Conservation (phyloP, 2,888 invertebrate genomes). For the Tricholauxania praeusta region DNA sequence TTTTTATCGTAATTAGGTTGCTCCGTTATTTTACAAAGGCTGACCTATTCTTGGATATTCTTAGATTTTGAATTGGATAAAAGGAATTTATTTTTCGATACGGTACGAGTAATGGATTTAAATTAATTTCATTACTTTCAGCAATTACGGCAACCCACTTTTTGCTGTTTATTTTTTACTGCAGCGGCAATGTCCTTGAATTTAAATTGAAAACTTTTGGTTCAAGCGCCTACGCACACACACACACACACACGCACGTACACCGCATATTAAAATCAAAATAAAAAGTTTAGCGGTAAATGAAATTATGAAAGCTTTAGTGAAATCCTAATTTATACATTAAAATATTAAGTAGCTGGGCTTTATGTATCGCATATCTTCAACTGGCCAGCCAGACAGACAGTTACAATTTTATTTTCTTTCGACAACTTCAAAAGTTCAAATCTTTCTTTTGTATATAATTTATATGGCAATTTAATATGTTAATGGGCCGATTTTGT, state of each 20-base stretch:
- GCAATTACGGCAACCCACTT: too few relatives aligned
- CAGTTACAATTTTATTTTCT: not conserved
- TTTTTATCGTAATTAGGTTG: too few relatives aligned
- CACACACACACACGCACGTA: not conserved
- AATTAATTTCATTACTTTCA: too few relatives aligned
- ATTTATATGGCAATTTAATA: slow-evolving; percentile 9
- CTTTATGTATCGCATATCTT: not conserved
- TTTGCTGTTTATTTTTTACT: not conserved
- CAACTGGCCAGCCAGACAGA: not conserved
- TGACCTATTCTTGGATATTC: too few relatives aligned
- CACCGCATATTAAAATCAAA: not conserved
- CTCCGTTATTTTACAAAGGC: too few relatives aligned
- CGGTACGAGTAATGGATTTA: too few relatives aligned
- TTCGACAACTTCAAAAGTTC: slow-evolving; percentile 7
- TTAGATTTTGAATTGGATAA: too few relatives aligned
- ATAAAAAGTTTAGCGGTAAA: not conserved
- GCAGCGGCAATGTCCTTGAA: not conserved
- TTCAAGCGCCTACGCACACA: too few relatives aligned
- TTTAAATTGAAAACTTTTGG: not conserved
- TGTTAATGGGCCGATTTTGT: not conserved
- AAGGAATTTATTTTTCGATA: too few relatives aligned
- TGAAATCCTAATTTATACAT: not conserved
- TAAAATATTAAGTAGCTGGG: slow-evolving; percentile 6
- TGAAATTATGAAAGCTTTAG: not conserved
- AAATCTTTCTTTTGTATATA: not conserved